phyloP scores from a whole-genome alignment of 2,113 vertebrate genomes.

The Cavia aperea region DNA sequence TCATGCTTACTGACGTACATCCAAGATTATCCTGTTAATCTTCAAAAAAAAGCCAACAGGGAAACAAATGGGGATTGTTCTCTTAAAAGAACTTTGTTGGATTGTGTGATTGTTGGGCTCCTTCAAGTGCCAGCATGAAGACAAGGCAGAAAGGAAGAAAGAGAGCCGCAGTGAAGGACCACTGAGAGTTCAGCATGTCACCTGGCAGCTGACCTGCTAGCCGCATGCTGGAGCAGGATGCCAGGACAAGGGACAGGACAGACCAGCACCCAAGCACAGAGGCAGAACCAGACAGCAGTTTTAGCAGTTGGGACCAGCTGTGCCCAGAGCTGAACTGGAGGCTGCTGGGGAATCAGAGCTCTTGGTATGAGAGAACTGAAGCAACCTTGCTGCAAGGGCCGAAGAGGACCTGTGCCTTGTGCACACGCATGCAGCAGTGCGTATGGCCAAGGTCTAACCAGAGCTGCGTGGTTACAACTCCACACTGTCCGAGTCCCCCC shows the following conservation, averaged over 20 bases:
- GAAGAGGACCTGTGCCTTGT: background rate
- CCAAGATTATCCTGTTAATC: conserved; percentile 68
- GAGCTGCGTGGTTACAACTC: background rate
- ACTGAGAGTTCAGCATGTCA: background rate
- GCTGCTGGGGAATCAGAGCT: background rate
- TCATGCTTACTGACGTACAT: conserved; percentile 64
- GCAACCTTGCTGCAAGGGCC: background rate
- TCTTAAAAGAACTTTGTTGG: conserved; percentile 56
- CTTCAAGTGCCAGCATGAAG: conserved; percentile 29
- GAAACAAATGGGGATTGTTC: conserved; percentile 64
- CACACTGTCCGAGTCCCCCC: background rate
- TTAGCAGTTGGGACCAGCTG: background rate
- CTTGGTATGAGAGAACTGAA: background rate
- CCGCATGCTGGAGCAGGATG: background rate
- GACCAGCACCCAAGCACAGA: background rate
- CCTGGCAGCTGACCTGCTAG: background rate
- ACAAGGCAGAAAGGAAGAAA: conserved; percentile 20
- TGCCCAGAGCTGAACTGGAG: background rate
- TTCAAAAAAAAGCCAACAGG: conserved; percentile 53
- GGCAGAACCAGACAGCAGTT: background rate
- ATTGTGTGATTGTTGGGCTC: background rate
- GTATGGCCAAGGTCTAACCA: background rate
- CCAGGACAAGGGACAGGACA: background rate
- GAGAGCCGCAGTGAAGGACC: background rate
- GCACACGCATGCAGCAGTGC: fast-evolving